Percentiles rank a stretch among this genome's conserved stretches.
Evolutionary conservation across 2,797 vertebrate genomes (phyloP).

Genomic region (Jordanella pulchra): DNA sequence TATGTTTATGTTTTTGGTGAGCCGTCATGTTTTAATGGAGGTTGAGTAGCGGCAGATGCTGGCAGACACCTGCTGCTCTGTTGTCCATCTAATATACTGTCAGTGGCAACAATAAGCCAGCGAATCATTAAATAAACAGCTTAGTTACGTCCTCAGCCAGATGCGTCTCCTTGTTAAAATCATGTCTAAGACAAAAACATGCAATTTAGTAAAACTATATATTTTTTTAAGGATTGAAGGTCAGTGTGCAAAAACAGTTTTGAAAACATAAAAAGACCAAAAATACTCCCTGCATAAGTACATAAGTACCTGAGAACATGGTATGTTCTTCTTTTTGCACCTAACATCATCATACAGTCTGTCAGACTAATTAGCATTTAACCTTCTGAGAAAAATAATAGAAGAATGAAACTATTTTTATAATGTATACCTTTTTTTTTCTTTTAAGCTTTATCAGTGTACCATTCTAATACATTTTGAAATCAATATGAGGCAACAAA

Average conservation of each 20-base stretch:
- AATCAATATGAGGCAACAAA: too few relatives aligned
- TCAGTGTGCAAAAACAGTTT: neutral
- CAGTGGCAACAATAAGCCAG: conserved; percentile 32
- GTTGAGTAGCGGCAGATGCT: conserved; percentile 29
- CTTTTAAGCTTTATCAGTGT: neutral
- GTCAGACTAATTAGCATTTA: neutral
- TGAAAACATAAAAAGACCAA: conserved; percentile 9
- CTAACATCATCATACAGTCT: neutral
- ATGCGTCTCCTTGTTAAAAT: conserved; percentile 30
- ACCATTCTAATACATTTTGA: too few relatives aligned
- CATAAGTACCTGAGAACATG: neutral
- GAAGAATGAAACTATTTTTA: neutral
- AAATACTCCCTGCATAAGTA: neutral
- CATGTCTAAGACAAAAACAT: neutral
- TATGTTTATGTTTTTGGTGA: conserved; percentile 13
- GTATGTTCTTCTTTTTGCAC: neutral
- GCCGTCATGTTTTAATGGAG: conserved; percentile 12
- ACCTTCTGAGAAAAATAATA: neutral
- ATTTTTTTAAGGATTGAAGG: neutral
- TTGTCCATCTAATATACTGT: conserved; percentile 30
- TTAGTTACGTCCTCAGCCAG: conserved; percentile 7
- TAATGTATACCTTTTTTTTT: neutral
- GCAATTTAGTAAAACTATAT: neutral
- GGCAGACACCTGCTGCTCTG: conserved; percentile 35
- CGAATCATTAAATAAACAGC: conserved; percentile 41